Base-by-base conservation (phyloP, 2,888 invertebrate genomes). In the Dryocosmus kuriphilus region DNA sequence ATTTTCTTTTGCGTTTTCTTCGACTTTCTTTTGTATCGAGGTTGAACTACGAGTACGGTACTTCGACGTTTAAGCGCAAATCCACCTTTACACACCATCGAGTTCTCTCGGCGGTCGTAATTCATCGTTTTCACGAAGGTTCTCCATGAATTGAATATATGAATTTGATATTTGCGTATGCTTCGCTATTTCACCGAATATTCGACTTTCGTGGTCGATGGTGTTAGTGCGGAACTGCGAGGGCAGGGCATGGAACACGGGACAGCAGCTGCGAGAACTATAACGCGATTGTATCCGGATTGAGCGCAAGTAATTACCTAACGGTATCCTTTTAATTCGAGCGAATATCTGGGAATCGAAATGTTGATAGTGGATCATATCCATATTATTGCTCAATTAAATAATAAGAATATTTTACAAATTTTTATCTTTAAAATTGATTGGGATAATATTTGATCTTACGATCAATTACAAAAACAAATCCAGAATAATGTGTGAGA, bases 241-340 rank as follows among this genome's bases (percentile, higher is more conserved):
- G 30, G 71, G 71, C 30, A 30, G 51, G 51, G 14, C 19, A 51
- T 51, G 51, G 46, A 51, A 71, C 71, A 71, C 71, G 71, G 71
- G 71, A 71, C 51, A 51, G 62, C 75, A 80, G 76, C 71, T 65
- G 57, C 62, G 82, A 79, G 71, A 83, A 82, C 80, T 81, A 81
- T 80, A 80, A 81, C 83, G 84, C 82, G 85, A 86, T 86, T 86
- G 85, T 82, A 80, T 81, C 80, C 84, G 84, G 84, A 85, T 86
- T 83, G 85, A 78, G 80, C 79, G 75, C 82, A 81, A 84, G 84
- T 86, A 86, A 86, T 86, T 86, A 85, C 82, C 85, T 79, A 80
- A 76, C 84, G 85, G 84, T 84, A 86, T 85, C 85, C 85, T 82
- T 82, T 86, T 86, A 84, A 86, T 85, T 85, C 84, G 73, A 71